Evolutionary conservation across 2,113 vertebrate species (phyloP).

Genomic region (Zeus faber): DNA sequence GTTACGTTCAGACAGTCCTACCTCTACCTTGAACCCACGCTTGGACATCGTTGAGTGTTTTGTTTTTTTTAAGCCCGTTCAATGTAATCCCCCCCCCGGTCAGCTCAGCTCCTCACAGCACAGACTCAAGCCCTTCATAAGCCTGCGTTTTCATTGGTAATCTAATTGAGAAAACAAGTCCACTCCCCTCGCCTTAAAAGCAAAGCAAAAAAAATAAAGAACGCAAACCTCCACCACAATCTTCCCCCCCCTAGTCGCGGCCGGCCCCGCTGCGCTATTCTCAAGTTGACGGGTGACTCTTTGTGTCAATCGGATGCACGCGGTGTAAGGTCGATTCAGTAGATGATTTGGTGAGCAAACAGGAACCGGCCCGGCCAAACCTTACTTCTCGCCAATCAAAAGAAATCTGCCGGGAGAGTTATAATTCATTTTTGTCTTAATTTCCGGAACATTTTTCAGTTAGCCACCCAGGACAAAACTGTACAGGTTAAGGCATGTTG

Average conservation of each 20-base stretch:
- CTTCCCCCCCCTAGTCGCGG: constrained; percentile 24
- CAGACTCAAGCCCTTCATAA: constrained; percentile 44
- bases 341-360: too few species aligned
- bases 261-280: constrained; percentile 29
- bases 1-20: too few species aligned
- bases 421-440: constrained; percentile 6
- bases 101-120: constrained; percentile 60
- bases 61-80: background rate
- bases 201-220: constrained; percentile 4
- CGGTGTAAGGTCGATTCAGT: too few species aligned
- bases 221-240: constrained; percentile 47
- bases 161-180: constrained; percentile 42
- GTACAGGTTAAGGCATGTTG: constrained; percentile 79
- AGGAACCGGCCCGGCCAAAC: too few species aligned
- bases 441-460: constrained; percentile 46
- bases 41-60: too few species aligned
- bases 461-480: constrained; percentile 55
- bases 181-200: constrained; percentile 8
- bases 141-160: constrained; percentile 46
- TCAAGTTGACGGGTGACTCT: constrained; percentile 12
- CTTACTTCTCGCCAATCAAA: too few species aligned
- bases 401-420: too few species aligned
- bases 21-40: too few species aligned
- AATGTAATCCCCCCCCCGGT: background rate
- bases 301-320: constrained; percentile 27